These are phyloP conservation scores for Drosophila meridiana DNA, from an alignment of 2,888 invertebrate species.

Conservation along the genomic window DNA sequence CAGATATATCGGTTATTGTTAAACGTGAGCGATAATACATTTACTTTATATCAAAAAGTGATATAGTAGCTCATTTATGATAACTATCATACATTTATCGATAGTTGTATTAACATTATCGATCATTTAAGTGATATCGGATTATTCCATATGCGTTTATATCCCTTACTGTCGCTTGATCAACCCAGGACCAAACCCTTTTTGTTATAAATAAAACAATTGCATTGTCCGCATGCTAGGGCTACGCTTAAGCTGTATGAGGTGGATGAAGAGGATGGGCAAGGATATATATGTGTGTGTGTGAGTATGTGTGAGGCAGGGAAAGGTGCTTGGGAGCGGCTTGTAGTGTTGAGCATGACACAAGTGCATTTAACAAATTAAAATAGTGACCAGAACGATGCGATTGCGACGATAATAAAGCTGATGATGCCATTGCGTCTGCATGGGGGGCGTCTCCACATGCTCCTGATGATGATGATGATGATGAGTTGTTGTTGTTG, in stretches of 20 bases:
- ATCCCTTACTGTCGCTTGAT: too few relatives aligned
- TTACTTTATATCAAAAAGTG: too few relatives aligned
- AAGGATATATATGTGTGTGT: too few relatives aligned
- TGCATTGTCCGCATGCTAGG: slow-evolving; percentile 8
- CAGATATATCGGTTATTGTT: neutral
- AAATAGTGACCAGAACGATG: slow-evolving; percentile 63
- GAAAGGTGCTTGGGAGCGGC: slow-evolving; percentile 3
- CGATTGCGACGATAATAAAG: slow-evolving; percentile 68
- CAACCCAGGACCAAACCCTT: too few relatives aligned
- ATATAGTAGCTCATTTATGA: too few relatives aligned
- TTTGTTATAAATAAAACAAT: neutral
- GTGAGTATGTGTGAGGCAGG: neutral
- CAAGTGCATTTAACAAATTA: slow-evolving; percentile 79
- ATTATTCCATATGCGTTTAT: neutral
- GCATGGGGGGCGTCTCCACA: slow-evolving; percentile 2
- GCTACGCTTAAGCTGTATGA: neutral
- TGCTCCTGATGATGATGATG: slow-evolving; percentile 11
- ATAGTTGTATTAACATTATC: neutral
- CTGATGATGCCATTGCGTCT: slow-evolving; percentile 38
- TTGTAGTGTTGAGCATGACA: slow-evolving; percentile 53
- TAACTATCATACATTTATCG: neutral
- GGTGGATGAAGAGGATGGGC: neutral
- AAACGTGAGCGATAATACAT: too few relatives aligned
- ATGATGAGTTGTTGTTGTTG: slow-evolving; percentile 27
- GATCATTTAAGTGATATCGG: neutral